These are phyloP conservation scores for Empidonax traillii DNA, from an alignment of 2,113 vertebrate genomes.

Conservation along the genomic window DNA sequence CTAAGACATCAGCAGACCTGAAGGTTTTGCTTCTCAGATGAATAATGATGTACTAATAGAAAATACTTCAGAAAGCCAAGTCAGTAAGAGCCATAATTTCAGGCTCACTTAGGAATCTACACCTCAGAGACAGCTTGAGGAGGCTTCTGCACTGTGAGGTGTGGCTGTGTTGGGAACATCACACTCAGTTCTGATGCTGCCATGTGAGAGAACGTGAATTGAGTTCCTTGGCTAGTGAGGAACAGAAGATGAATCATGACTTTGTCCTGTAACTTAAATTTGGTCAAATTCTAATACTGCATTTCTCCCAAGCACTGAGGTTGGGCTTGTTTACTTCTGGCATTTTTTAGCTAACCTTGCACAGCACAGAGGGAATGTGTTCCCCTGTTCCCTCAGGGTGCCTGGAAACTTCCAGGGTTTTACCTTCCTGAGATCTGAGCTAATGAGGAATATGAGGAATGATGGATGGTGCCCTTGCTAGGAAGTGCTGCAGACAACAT, in stretches of 20 bases:
- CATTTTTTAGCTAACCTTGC: neutral
- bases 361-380: fast-evolving
- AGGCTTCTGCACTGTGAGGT: neutral
- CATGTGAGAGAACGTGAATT: neutral
- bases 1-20: neutral
- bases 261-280: neutral
- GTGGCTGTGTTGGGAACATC: neutral
- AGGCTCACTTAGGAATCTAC: neutral
- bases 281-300: neutral
- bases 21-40: neutral
- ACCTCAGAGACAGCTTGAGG: neutral
- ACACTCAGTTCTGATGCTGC: neutral
- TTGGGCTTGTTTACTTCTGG: neutral
- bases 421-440: neutral
- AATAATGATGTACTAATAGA: neutral
- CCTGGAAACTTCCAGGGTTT: neutral
- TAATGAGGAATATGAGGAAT: neutral
- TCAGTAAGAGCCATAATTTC: neutral
- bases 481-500: neutral
- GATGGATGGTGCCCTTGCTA: neutral
- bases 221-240: neutral
- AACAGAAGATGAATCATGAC: neutral
- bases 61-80: neutral
- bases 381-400: neutral
- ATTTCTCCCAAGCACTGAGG: neutral